Base-by-base conservation (phyloP, 2,888 invertebrate genomes). In the Cynaeus angustus region DNA sequence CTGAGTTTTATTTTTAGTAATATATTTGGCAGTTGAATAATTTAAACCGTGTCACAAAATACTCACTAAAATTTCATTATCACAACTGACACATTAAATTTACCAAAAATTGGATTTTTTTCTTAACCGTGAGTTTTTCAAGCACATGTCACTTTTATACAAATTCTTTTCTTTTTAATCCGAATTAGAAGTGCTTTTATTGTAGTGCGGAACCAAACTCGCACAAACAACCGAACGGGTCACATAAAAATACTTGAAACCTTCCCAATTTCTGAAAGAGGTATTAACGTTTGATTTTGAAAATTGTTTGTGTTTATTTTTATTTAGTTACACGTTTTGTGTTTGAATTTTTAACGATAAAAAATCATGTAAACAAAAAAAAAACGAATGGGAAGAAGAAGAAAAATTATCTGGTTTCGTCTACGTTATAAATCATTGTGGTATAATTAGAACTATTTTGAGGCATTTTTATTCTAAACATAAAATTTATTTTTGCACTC, bases 1-100 rank as follows among this genome's bases (percentile, higher is more conserved):
- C 48, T 26, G 37, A 43, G 55, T 53, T 72, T 74, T 77, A 77
- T 75, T 76, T 76, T 77, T 77, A 76, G 75, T 73, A 62, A 68
- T 71, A 62, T 65, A 70, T 74, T 74, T 72, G 74, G 74, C 75
- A 72, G 70, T 69, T 65, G 66, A 52, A 59, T 59, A 43, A 67
- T 53, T 43, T 53, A 9, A 64, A 52, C 53, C 28, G 53, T 46
- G 45, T 53, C 66, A 46, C 56, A 46, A 66, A 56, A 48, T 62
- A 33, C 16, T 43, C 43, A 65, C 52, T 46, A 41, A 53, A 52
- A 41, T 61, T 53, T 8, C 9, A 65, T 53, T 43, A 65, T 12
- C 45, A 56, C 43, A 45, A 53, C 13, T 61, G 14, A 50, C 26
- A 53, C 43, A 10, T 43, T 38, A 7, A 12, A 13, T 8, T 50